Base-by-base conservation (phyloP, 2,113 vertebrate genomes). In the Scopus umbretta region DNA sequence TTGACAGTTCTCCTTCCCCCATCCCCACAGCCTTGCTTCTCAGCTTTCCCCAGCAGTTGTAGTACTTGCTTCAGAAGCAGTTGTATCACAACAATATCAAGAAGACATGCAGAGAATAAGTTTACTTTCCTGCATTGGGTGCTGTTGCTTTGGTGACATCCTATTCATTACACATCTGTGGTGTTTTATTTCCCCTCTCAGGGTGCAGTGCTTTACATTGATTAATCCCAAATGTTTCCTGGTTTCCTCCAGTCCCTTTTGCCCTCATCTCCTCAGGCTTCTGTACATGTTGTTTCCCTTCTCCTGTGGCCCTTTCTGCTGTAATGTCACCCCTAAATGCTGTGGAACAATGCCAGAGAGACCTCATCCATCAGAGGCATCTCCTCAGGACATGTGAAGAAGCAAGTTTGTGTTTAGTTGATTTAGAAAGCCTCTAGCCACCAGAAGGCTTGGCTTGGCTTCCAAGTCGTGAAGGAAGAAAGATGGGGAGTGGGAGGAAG, bases 201-300 rank as follows among this genome's bases (percentile, higher is more conserved):
- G 66, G 30, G 56, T 82, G 14, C 62, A 95, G 43, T 47, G 58
- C 29, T 94, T 87, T 91, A 26, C 23, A 14, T n/a, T 96, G 62
- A 75, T 94, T 89, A 89, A 63, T 81, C 49, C 58, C 78, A 91
- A 94, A 92, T 88, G 42, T 92, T 85, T 73, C 86, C 84, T 42
- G 26, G n/a, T 94, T 92, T 92, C 43, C 73, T 85, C 34, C 34
- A 85, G 65, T 34, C 25, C 34, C 45, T 43, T 19, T 66, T 85
- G 78, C 32, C 50, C 34, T 62, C 62, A 82, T 65, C 73, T 81
- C 63, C 73, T 88, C 72, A 79, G 68, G 61, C 40, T 80, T 93
- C 4, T 1, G 40, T 38, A 74, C 17, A 22, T 50, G 38, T 40
- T 65, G n/a, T 36, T 81, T 94, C 80, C 45, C 34, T 76, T 90